Evolutionary conservation across 1,140 invertebrate genomes (phyloP), one percentile per base, ranked within the genome.

Genomic region (Eciton burchellii): DNA sequence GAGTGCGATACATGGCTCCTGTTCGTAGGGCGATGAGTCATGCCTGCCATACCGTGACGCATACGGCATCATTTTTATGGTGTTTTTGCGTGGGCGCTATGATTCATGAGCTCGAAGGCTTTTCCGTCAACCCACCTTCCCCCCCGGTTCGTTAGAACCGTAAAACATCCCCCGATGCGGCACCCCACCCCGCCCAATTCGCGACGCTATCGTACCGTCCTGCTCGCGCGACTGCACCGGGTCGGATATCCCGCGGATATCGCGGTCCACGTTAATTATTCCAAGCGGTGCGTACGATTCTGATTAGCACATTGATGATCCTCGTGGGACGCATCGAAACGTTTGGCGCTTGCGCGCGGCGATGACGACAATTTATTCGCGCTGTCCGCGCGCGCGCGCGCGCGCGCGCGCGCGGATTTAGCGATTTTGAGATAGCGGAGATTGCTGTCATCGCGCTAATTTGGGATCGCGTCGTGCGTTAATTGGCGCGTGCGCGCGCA

Each of bases 51-150:
- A 90, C 79, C 87, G 84, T 89, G 89, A 91, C 89, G 84, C 56
- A 83, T 45, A 49, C 45, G 71, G 62, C 85, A 89, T 90, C 90
- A 91, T 85, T 88, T 90, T 91, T 91, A 90, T 91, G 85, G 89
- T 81, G 81, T 90, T 90, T 88, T 90, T 73, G 89, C 88, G 87
- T 91, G 90, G 84, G 60, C 47, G 74, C 82, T 70, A 90, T 91
- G 89, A 91, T 91, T 91, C 89, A 91, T 86, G 60, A 45, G 47
- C 47, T 24, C 54, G 54, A 12, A 83, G 59, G 57, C 72, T 83
- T 87, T 88, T 74, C 83, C 68, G 24, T 24, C 43, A 60, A 60
- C 83, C 87, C 76, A n/a, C n/a, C n/a, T n/a, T n/a, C n/a, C n/a
- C n/a, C n/a, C n/a, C n/a, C n/a, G n/a, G n/a, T n/a, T 35, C 62